Evolutionary conservation across 2,797 vertebrate species (phyloP).

Genomic region (Tokudaia muenninki): DNA sequence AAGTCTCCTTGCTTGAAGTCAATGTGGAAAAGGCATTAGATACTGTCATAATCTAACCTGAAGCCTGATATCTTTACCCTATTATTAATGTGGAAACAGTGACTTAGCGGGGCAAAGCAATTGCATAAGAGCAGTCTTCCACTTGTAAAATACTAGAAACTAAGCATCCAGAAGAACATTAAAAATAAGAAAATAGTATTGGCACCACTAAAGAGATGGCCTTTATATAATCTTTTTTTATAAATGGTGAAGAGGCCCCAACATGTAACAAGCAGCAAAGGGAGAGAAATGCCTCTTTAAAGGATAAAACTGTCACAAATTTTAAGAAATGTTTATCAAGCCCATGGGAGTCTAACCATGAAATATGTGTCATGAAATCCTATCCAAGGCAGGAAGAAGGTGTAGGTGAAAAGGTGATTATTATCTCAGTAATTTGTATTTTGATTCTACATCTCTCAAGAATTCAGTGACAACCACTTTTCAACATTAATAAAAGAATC

Average conservation of each 20-base stretch:
- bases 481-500: conserved; percentile 58
- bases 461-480: conserved; percentile 34
- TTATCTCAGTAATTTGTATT: conserved; percentile 51
- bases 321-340: background rate
- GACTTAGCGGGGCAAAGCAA: conserved; percentile 85
- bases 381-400: background rate
- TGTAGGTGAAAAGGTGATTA: conserved; percentile 10
- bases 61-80: conserved; percentile 89
- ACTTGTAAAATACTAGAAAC: conserved; percentile 82
- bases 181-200: conserved; percentile 75
- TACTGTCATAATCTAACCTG: conserved; percentile 88
- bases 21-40: conserved; percentile 90
- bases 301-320: conserved; percentile 10
- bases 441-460: conserved; percentile 8
- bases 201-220: conserved; percentile 30
- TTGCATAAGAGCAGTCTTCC: conserved; percentile 81
- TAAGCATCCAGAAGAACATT: conserved; percentile 72
- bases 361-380: conserved; percentile 41
- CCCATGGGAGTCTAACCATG: background rate
- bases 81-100: conserved; percentile 90
- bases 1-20: conserved; percentile 84
- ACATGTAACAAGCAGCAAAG: conserved; percentile 58
- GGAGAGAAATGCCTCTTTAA: conserved; percentile 38
- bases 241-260: conserved; percentile 50
- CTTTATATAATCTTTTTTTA: conserved; percentile 59